These are phyloP conservation scores for Reticulitermes speratus DNA, from an alignment of 1,140 invertebrate genomes.

Conservation along the genomic window DNA sequence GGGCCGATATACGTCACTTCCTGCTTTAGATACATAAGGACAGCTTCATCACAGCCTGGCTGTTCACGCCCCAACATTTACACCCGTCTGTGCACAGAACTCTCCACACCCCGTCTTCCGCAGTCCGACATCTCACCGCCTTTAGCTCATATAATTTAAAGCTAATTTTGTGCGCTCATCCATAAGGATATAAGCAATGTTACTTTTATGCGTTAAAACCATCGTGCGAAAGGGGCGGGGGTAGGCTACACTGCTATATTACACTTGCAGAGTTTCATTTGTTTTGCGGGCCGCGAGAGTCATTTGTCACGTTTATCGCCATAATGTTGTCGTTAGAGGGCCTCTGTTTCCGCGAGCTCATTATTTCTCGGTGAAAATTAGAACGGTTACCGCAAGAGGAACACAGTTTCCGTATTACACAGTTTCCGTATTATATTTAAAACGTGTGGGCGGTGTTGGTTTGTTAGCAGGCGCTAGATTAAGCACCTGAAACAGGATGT, in stretches of 20 bases:
- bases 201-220: conserved; percentile 6
- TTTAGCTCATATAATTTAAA: neutral
- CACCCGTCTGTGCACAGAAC: neutral
- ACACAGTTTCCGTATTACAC: neutral
- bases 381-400: neutral
- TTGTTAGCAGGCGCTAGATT: neutral
- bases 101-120: neutral
- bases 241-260: neutral
- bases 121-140: neutral
- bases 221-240: neutral
- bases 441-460: neutral
- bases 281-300: conserved; percentile 9
- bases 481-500: conserved; percentile 4
- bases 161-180: neutral
- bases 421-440: neutral
- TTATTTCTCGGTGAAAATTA: conserved; percentile 12
- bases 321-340: conserved; percentile 11
- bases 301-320: conserved; percentile 17
- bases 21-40: neutral
- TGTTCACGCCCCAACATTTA: neutral
- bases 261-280: conserved; percentile 1
- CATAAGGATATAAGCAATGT: neutral
- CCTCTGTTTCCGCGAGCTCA: conserved; percentile 7
- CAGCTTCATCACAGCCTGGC: neutral
- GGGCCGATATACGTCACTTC: neutral